Evolutionary conservation across 2,888 invertebrate species (phyloP), one percentile per base, ranked within the genome.

Genomic region (Leucophenga montana): DNA sequence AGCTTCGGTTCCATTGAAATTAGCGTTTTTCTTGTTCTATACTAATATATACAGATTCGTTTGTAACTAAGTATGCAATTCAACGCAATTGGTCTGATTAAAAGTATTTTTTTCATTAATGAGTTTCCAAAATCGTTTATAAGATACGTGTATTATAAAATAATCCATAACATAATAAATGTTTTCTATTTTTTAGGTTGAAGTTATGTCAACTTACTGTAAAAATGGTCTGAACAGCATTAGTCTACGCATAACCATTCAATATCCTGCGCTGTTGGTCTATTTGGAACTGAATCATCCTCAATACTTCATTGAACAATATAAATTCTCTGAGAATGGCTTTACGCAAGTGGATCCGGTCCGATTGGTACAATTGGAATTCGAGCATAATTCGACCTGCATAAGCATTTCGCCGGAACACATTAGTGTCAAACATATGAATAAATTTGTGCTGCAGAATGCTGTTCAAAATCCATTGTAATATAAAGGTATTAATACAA

Each of bases 311-410:
- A 67, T 31, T 9, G 70, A 77, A 3, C 76, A 74, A 14, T 87
- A 88, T 71, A 77, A 71, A 39, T 78, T 89, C 18, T 88, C 88
- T 0, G 82, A 78, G 22, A 89, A 89, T 77, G 89, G 88, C 5
- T 88, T 86, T 54, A 82, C 88, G 22, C 87, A 88, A 76, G 75
- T 85, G 3, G 78, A 80, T 1, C 87, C 88, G 0, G 80, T 85
- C 1, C 82, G 85, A 73, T 82, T 75, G 9, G 71, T 89, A 0
- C 80, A 85, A 46, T 71, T 88, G 67, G 78, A 86, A 64, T 85
- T 86, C 65, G 69, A 74, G 8, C 72, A 72, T 0, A 77, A 78
- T 18, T 68, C 75, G 13, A n/a, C n/a, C n/a, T 67, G 70, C 33
- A 67, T 86, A 16, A 71, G 54, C 1, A 66, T 89, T 0, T 73